These are phyloP conservation scores for Malurus cyaneus DNA, from an alignment of 2,113 vertebrate genomes.

Conservation along the genomic window DNA sequence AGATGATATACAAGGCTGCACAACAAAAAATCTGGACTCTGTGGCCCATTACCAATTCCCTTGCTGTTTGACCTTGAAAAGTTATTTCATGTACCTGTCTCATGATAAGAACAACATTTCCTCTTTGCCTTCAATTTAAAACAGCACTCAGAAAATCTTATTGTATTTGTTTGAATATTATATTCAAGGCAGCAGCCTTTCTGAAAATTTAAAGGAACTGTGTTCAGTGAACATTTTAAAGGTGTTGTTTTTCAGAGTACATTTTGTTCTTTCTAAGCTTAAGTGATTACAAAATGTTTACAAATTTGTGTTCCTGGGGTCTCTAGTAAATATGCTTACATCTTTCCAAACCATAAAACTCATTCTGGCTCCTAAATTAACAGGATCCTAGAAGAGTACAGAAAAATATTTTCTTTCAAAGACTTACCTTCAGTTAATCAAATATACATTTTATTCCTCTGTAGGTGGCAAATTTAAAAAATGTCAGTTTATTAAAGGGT, in stretches of 20 bases:
- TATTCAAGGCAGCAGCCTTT: not conserved
- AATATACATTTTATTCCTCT: not conserved
- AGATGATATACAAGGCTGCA: not conserved
- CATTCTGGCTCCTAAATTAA: slow-evolving; percentile 41
- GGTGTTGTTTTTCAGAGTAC: slow-evolving; percentile 10
- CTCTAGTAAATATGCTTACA: slow-evolving; percentile 27
- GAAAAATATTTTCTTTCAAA: slow-evolving; percentile 44
- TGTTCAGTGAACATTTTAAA: slow-evolving; percentile 33
- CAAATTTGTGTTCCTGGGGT: slow-evolving; percentile 48
- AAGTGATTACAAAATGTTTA: slow-evolving; percentile 50
- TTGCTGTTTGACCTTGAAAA: not conserved
- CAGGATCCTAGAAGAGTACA: not conserved
- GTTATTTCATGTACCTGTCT: not conserved
- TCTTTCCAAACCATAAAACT: slow-evolving; percentile 32
- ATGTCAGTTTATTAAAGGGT: not conserved
- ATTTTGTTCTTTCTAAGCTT: slow-evolving; percentile 41
- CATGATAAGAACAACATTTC: not conserved
- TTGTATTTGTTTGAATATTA: not conserved
- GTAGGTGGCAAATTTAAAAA: slow-evolving; percentile 3
- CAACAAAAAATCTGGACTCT: not conserved
- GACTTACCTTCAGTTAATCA: not conserved
- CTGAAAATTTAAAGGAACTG: slow-evolving; percentile 22
- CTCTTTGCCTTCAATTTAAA: not conserved
- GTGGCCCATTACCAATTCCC: not conserved
- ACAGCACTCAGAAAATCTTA: not conserved